A percentile compares a stretch with the other conserved stretches of the same genome.
Evolutionary conservation across 2,888 invertebrate species (phyloP).

Genomic region (Euspilapteryx auroguttella): DNA sequence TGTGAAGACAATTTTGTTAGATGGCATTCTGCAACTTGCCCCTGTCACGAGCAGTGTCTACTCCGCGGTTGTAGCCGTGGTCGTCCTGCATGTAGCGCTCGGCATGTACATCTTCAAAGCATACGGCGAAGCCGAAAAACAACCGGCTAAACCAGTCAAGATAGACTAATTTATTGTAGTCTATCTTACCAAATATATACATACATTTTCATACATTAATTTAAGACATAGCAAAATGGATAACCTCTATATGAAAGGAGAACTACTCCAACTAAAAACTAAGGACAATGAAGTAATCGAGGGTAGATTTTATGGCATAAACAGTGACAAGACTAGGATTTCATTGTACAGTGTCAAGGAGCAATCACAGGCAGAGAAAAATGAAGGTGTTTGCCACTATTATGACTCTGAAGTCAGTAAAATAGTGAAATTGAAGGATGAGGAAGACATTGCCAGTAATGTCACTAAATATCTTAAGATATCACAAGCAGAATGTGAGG

Average conservation of each 20-base stretch:
- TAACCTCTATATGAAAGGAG: conserved; percentile 45
- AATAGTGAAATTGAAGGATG: conserved; percentile 36
- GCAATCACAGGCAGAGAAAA: conserved; percentile 21
- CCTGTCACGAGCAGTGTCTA: conserved; percentile 73
- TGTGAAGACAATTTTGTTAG: conserved; percentile 70
- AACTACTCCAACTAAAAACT: conserved; percentile 45
- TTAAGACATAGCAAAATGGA: conserved; percentile 29
- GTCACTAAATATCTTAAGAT: conserved; percentile 27
- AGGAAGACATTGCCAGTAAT: conserved; percentile 14
- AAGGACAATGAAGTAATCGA: conserved; percentile 40
- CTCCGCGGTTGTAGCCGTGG: conserved; percentile 74
- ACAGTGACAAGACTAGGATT: conserved; percentile 42
- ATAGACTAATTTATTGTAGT: conserved; percentile 27
- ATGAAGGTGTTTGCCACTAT: conserved; percentile 38
- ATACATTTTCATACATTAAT: conserved; percentile 6
- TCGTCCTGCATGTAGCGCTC: conserved; percentile 74
- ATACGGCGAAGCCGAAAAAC: conserved; percentile 62
- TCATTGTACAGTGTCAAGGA: conserved; percentile 44
- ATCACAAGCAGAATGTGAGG: conserved; percentile 40
- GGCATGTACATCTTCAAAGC: conserved; percentile 79
- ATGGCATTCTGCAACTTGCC: conserved; percentile 60
- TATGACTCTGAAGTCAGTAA: conserved; percentile 40
- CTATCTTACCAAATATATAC: conserved; percentile 4
- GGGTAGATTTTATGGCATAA: conserved; percentile 46
- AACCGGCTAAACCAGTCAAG: conserved; percentile 35